Evolutionary conservation across 2,888 invertebrate species (phyloP), one percentile per base, ranked within the genome.

Genomic region (Schizaphis graminum): DNA sequence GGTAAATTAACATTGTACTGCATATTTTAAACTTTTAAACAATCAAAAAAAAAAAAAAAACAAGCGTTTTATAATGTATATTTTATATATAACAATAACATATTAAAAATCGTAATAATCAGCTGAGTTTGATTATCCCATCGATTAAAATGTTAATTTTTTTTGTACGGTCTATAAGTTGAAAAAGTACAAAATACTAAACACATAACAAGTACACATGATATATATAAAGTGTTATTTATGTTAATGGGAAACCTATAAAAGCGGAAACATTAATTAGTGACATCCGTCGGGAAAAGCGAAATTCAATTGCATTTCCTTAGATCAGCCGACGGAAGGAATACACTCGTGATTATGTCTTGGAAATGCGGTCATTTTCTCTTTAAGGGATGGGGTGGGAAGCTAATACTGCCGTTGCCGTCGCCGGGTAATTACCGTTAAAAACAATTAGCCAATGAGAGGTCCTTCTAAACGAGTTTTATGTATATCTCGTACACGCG

Each of bases 361-460:
- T 77, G 92, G 92, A 89, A 93, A 93, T 56, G 88, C 88, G 92
- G 92, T 93, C 92, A 93, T 93, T 93, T 93, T 93, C 92, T 88
- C 77, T 77, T 56, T 44, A 53, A n/a, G 44, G 67, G 61, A 21
- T 26, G 89, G 61, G 92, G 92, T 56, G 92, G 87, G 49, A 53
- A 88, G 56, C 92, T 89, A 93, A 88, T 89, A 53, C 89, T 89
- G 92, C 49, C 41, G 35, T 77, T 77, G 91, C 49, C 92, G 92
- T 67, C 92, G 92, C 92, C 92, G 92, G 92, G 88, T 93, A 93
- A 93, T 93, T 93, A 93, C 88, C 88, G 92, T 93, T 93, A 93
- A 89, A 89, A 93, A 93, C 92, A 93, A 93, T 93, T 93, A 93
- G 77, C 88, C 88, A 53, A 77, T n/a, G 88, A 93, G 88, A 93